phyloP scores from a whole-genome alignment of 2,113 vertebrate genomes.

The Brevimyrus niger region DNA sequence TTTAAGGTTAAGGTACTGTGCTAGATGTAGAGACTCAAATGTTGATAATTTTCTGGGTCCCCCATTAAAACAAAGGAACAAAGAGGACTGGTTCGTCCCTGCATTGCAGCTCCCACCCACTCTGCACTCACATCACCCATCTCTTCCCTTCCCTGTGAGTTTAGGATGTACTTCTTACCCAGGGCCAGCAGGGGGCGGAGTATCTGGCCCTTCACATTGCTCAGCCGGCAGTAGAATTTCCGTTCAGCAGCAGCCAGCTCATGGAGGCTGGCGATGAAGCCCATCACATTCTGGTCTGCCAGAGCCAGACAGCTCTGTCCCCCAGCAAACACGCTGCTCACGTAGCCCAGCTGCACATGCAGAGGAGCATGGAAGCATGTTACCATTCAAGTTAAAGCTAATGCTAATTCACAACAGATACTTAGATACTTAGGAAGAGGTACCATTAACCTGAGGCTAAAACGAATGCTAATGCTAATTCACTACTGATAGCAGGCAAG shows the following conservation, averaged over 20 bases:
- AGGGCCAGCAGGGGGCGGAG: constrained; percentile 83
- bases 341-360: constrained; percentile 79
- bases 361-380: neutral
- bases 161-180: constrained; percentile 56
- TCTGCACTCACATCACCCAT: neutral
- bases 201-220: constrained; percentile 75
- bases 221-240: constrained; percentile 82
- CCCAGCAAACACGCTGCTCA: constrained; percentile 80
- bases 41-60: neutral
- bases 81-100: neutral
- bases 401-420: neutral
- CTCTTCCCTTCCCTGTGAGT: neutral
- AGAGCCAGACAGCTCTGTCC: constrained; percentile 70
- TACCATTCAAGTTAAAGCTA: neutral
- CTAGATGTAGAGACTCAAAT: neutral
- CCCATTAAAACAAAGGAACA: neutral
- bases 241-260: constrained; percentile 87
- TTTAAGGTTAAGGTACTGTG: neutral
- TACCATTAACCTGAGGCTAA: too few relatives aligned
- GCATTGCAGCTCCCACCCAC: neutral
- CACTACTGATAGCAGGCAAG: neutral
- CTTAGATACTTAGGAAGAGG: neutral
- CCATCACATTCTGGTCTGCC: constrained; percentile 83
- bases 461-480: neutral
- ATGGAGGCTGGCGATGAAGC: constrained; percentile 85